These are phyloP conservation scores for Drosophila arawakana DNA, from an alignment of 1,140 invertebrate species.

Conservation along the genomic window DNA sequence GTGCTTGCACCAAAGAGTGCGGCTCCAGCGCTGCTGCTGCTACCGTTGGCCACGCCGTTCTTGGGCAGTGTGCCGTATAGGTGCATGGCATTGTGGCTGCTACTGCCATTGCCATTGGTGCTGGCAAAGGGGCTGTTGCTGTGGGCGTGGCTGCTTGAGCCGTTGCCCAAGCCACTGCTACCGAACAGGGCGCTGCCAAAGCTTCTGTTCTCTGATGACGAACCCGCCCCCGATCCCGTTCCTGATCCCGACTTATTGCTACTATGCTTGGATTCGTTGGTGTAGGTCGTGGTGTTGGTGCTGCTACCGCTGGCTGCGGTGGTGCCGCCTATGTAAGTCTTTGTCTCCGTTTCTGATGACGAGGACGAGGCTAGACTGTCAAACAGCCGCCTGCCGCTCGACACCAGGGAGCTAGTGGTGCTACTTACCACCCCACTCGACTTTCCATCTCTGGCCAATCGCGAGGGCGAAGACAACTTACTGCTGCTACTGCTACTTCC, in stretches of 20 bases:
- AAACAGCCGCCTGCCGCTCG: conserved; percentile 74
- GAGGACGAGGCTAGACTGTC: conserved; percentile 78
- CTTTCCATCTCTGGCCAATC: conserved; percentile 49
- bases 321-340: conserved; percentile 71
- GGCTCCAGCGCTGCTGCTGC: conserved; percentile 51
- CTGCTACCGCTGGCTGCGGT: conserved; percentile 48
- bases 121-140: conserved; percentile 8
- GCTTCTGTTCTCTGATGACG: conserved; percentile 60
- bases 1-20: conserved; percentile 58
- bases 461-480: conserved; percentile 68
- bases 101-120: conserved; percentile 48
- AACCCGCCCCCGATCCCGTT: conserved; percentile 18
- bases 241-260: conserved; percentile 59
- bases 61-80: conserved; percentile 83
- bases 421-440: conserved; percentile 45
- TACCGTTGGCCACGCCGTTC: conserved; percentile 53
- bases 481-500: conserved; percentile 56
- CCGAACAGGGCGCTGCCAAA: conserved; percentile 43
- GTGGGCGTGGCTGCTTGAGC: not conserved
- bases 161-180: conserved; percentile 67
- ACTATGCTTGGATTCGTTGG: conserved; percentile 68
- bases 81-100: conserved; percentile 74
- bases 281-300: conserved; percentile 67
- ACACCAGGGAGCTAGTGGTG: conserved; percentile 66
- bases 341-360: conserved; percentile 76